Base-by-base conservation (phyloP, 23 tunicate genomes). In the Ciona savignyi region DNA sequence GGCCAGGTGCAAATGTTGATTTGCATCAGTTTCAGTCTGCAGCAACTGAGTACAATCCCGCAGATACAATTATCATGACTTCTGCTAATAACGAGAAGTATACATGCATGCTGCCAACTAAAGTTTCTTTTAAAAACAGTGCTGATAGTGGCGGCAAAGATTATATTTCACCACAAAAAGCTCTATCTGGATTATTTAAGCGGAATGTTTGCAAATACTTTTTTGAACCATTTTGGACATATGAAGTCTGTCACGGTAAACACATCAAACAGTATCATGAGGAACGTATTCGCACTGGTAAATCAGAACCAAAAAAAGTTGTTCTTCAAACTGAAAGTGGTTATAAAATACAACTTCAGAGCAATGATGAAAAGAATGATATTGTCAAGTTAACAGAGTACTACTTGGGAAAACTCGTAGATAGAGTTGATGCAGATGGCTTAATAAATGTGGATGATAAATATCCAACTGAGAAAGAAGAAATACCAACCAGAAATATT, bases 201-300 rank as follows among this genome's bases (percentile, higher is more conserved):
- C 66, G 70, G 3, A 70, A 34, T n/a, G 25, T 33, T 24, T 91
- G 97, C 27, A 69, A 74, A 29, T 77, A 84, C 31, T 21, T 68
- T 29, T 21, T 84, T 49, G 91, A 88, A 68, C 27, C 96, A 48
- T 95, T 87, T 61, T 95, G 99, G 99, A 75, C 95, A 9, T 95
- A 88, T 69, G 96, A 95, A 35, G 21, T 95, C 3, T 95, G 99
- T 64, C 93, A 95, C 33, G 96, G 96, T 0, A 84, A 84, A 61
- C 86, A 83, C 42, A 63, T 95, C n/a, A 61, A 90, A 19, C 99
- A 95, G 42, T 95, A 73, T 62, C 99, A 95, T 72, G 99, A 95
- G 62, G 99, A 95, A 68, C 84, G 84, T 69, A 75, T 75, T 0
- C 20, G 35, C 23, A 80, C 32, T 34, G 28, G 28, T 9, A 63